Base-by-base conservation (phyloP, 1,140 invertebrate species). In the Pomacea maculata region DNA sequence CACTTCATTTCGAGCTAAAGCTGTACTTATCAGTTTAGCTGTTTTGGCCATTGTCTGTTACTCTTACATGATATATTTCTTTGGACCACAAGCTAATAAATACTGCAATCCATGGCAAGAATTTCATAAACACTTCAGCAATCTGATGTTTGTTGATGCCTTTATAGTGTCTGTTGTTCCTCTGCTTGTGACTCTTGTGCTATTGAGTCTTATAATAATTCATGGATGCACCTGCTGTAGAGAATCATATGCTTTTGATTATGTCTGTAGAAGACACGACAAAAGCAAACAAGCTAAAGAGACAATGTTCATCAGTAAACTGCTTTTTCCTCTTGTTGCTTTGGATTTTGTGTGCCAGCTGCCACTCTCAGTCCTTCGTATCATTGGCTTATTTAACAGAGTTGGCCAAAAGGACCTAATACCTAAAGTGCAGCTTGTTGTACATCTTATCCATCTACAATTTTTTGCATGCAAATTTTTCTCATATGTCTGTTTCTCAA, bases 1-100 rank as follows among this genome's bases (percentile, higher is more conserved):
- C 77, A 86, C 87, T 52, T 79, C 85, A 15, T 87, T 87, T 74
- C 80, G 85, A 19, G 85, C 86, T n/a, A 85, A 86, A 75, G 84
- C 85, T 79, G 84, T 87, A 14, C 80, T 86, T 34, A 80, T 83
- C 21, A 61, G 79, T 77, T 75, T 88, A 57, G 81, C 80, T 5
- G 78, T 87, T 6, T 65, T 87, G 21, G 77, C 86, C 8, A 77
- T 86, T 68, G 81, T 84, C 19, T 84, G 82, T 65, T 86, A 85
- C 80, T 85, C 84, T 25, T 86, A 86, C 70, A 70, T 86, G 19
- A 83, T 84, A 61, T 86, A 85, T 80, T 86, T 86, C n/a, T 76
- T 83, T 57, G 86, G 84, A 5, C 80, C 83, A 17, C 45, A 70
- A 21, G 14, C 34, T n/a, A 45, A 45, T 45, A 45, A 45, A 45